phyloP scores from a whole-genome alignment of 2,113 vertebrate genomes.

The Oreochromis tanganicae region DNA sequence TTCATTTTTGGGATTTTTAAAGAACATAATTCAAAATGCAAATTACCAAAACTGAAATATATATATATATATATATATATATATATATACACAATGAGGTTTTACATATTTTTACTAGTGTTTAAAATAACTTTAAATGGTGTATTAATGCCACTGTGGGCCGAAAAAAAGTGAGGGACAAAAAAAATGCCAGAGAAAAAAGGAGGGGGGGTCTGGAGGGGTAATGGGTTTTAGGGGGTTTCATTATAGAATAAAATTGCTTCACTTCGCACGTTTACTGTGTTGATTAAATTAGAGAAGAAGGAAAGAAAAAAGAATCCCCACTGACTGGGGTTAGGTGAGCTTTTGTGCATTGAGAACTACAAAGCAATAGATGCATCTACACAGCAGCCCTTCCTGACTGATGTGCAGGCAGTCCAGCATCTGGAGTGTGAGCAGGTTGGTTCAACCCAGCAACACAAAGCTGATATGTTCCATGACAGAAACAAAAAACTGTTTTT shows the following conservation, averaged over 20 bases:
- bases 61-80: not conserved
- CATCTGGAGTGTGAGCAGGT: not conserved
- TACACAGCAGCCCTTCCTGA: not conserved
- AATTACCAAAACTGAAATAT: accelerated
- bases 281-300: not conserved
- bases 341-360: not conserved
- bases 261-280: not conserved
- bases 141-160: not conserved
- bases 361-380: not conserved
- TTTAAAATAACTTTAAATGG: not conserved
- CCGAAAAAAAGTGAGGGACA: not conserved
- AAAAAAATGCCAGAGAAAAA: not conserved
- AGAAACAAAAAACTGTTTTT: not conserved
- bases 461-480: not conserved
- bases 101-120: not conserved
- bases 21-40: not conserved
- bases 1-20: accelerated
- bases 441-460: not conserved
- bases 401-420: not conserved
- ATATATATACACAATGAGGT: not conserved
- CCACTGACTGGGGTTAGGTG: not conserved
- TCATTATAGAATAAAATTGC: not conserved
- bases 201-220: accelerated
- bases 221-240: not conserved
- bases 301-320: not conserved